A percentile compares a stretch with the other conserved stretches of the same genome.
phyloP scores from a whole-genome alignment of 2,797 vertebrate species.

The Neosilurus hyrtlii region DNA sequence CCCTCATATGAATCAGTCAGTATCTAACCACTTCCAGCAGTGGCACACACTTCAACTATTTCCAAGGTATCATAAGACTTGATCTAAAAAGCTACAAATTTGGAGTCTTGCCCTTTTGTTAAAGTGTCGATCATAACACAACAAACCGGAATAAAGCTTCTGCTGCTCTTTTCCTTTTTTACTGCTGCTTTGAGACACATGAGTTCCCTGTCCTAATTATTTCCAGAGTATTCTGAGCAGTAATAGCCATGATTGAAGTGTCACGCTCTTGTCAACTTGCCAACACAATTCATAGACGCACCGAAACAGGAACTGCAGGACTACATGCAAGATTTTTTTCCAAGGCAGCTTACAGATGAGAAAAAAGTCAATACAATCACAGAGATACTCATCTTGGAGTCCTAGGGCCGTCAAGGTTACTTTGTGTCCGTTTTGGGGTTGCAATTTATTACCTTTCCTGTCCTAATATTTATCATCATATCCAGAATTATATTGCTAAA shows the following conservation, averaged over 20 bases:
- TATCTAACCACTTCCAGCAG: background rate
- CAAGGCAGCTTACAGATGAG: background rate
- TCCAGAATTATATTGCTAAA: background rate
- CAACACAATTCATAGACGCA: slow-evolving; percentile 4
- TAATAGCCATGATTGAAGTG: slow-evolving; percentile 18
- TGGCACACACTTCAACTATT: background rate
- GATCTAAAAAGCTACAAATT: background rate
- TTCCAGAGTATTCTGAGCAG: slow-evolving; percentile 17
- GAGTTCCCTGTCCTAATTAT: slow-evolving; percentile 23
- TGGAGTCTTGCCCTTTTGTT: background rate
- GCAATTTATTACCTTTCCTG: background rate
- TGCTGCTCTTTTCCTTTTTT: slow-evolving; percentile 10
- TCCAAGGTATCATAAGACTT: background rate
- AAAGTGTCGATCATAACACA: background rate
- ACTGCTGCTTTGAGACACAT: slow-evolving; percentile 8
- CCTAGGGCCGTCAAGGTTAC: background rate
- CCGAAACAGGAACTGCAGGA: background rate
- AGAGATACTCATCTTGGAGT: background rate
- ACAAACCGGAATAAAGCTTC: background rate
- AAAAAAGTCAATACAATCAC: slow-evolving; percentile 5
- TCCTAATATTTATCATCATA: background rate
- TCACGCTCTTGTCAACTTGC: slow-evolving; percentile 16
- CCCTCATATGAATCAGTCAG: background rate
- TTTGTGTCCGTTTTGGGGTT: background rate
- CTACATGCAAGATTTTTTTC: background rate